phyloP scores from a whole-genome alignment of 2,113 vertebrate species.

The Archilochus colubris region DNA sequence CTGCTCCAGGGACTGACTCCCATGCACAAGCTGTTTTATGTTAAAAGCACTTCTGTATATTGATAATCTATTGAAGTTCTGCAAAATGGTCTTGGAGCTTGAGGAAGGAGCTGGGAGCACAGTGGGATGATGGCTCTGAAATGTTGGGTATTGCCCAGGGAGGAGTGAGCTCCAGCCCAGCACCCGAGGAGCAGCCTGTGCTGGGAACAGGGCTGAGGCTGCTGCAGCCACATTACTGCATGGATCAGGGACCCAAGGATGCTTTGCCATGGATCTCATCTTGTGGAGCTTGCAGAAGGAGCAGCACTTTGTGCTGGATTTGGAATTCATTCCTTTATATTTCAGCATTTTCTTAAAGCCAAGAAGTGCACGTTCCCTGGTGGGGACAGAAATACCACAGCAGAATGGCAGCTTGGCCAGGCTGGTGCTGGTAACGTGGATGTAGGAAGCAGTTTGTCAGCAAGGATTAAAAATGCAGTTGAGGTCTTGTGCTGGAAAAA shows the following conservation, averaged over 20 bases:
- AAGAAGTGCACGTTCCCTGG: fast-evolving
- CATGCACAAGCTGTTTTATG: not conserved
- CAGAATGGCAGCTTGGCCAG: not conserved
- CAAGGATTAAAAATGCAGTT: slow-evolving; percentile 3
- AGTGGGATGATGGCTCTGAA: fast-evolving
- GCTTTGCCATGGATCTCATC: fast-evolving
- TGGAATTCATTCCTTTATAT: not conserved
- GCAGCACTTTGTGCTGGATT: not conserved
- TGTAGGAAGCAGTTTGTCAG: not conserved
- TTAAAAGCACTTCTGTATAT: too few species aligned
- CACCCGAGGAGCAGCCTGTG: fast-evolving
- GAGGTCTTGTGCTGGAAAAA: not conserved
- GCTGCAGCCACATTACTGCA: not conserved
- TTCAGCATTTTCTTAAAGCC: not conserved
- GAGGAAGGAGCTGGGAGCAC: not conserved
- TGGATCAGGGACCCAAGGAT: fast-evolving
- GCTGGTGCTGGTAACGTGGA: not conserved
- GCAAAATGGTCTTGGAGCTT: not conserved
- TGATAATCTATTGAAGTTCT: fast-evolving
- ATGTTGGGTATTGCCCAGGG: not conserved
- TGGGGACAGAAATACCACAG: fast-evolving
- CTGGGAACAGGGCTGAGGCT: fast-evolving
- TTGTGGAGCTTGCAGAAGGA: not conserved
- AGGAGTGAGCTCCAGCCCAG: not conserved
- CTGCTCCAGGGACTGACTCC: fast-evolving